Evolutionary conservation across 2,113 vertebrate species (phyloP).

Genomic region (Macaca nemestrina): DNA sequence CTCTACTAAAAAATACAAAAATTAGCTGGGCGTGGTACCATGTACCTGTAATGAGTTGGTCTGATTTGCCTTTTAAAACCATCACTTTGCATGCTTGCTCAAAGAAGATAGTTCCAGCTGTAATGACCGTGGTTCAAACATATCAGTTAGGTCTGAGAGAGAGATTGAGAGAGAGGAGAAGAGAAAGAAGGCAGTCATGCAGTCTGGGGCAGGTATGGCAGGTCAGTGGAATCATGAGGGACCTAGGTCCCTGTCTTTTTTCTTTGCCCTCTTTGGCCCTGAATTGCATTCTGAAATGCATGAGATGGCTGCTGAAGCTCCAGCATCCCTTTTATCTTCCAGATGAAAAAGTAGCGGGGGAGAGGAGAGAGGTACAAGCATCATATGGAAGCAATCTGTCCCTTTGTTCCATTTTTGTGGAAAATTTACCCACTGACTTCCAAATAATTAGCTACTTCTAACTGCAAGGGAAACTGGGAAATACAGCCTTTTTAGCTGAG

Average conservation of each 20-base stretch:
- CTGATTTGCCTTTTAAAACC: not conserved
- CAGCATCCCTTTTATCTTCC: not conserved
- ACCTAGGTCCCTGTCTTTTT: not conserved
- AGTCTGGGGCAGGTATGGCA: not conserved
- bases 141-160: not conserved
- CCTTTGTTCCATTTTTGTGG: not conserved
- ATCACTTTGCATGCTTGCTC: not conserved
- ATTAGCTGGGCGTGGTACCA: no score
- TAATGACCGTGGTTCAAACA: not conserved
- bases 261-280: not conserved
- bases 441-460: not conserved
- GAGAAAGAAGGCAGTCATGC: not conserved
- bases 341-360: not conserved
- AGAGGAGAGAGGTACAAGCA: not conserved
- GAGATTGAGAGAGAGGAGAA: not conserved
- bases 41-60: not conserved
- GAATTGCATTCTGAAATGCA: not conserved
- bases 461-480: not conserved
- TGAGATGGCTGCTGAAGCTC: not conserved
- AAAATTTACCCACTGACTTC: not conserved
- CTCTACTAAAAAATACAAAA: no score
- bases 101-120: not conserved
- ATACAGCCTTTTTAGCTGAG: not conserved
- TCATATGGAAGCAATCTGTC: not conserved
- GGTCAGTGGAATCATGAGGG: not conserved